phyloP scores from a whole-genome alignment of 2,888 invertebrate species.

The Tachina grossa region DNA sequence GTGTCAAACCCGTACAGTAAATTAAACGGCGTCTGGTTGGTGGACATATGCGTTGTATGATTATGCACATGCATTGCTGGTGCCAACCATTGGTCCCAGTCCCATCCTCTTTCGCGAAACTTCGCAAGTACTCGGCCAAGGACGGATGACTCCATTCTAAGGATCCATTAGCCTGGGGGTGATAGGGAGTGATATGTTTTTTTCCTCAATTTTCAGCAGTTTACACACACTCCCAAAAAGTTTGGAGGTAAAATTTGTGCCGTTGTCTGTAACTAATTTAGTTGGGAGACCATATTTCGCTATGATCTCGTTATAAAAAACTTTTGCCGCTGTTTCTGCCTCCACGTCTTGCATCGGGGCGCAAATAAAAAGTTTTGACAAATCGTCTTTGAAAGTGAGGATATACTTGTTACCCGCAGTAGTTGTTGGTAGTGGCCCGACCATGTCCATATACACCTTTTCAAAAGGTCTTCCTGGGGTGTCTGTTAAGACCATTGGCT shows the following conservation, averaged over 20 bases:
- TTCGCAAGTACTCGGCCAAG: background rate
- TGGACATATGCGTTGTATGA: background rate
- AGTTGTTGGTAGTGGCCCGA: background rate
- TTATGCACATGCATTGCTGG: conserved; percentile 6
- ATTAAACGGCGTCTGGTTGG: background rate
- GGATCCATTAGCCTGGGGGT: background rate
- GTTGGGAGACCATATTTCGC: background rate
- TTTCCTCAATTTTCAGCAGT: too few species aligned
- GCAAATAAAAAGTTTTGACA: background rate
- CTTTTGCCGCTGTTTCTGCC: background rate
- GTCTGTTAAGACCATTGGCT: background rate
- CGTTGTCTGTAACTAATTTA: background rate
- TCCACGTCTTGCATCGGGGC: background rate
- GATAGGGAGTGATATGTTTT: too few species aligned
- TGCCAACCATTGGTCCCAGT: background rate
- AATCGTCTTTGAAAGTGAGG: background rate
- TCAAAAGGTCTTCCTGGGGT: background rate
- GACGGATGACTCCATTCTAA: background rate
- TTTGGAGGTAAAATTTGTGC: background rate
- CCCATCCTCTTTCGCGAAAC: conserved; percentile 1
- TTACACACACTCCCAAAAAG: too few species aligned
- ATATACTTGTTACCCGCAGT: background rate
- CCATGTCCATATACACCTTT: background rate
- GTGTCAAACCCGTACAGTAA: background rate
- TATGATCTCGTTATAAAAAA: conserved; percentile 1